phyloP scores from a whole-genome alignment of 2,888 invertebrate species.

The Oxycera nigricornis region DNA sequence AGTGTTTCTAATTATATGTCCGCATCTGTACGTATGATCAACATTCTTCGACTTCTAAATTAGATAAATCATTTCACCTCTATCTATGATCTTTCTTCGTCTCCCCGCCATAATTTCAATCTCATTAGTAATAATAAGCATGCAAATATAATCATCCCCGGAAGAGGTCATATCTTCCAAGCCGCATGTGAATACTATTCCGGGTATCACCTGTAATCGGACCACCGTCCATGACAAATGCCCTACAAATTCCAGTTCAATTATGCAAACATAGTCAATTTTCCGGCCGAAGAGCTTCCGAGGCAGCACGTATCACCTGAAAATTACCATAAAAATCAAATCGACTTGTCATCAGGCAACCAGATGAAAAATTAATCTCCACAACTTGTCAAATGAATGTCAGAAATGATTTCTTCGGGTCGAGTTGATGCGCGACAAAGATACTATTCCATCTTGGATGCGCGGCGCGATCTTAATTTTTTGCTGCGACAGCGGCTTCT shows the following conservation, averaged over 20 bases:
- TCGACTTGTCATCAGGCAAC: conserved; percentile 46
- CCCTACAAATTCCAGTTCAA: conserved; percentile 13
- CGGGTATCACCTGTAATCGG: conserved; percentile 24
- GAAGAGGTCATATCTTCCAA: too few species aligned
- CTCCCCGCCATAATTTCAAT: too few species aligned
- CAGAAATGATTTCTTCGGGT: conserved; percentile 47
- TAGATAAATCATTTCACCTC: too few species aligned
- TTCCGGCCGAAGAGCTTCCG: neutral
- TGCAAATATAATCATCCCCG: too few species aligned
- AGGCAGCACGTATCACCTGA: neutral
- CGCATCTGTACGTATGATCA: too few species aligned
- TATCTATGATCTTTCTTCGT: too few species aligned
- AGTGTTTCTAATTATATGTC: too few species aligned
- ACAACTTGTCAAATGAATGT: conserved; percentile 58
- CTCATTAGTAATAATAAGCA: too few species aligned
- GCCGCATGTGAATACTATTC: too few species aligned
- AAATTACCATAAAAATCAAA: conserved; percentile 50
- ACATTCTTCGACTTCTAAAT: too few species aligned
- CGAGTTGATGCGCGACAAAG: conserved; percentile 35
- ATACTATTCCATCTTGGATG: neutral
- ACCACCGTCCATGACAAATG: conserved; percentile 35
- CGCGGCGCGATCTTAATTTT: conserved; percentile 5
- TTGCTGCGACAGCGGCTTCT: neutral
- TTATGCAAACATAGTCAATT: neutral
- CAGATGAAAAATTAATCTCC: conserved; percentile 58